These are phyloP conservation scores for Drosophila watanabei DNA, from an alignment of 1,140 invertebrate genomes.

Conservation along the genomic window DNA sequence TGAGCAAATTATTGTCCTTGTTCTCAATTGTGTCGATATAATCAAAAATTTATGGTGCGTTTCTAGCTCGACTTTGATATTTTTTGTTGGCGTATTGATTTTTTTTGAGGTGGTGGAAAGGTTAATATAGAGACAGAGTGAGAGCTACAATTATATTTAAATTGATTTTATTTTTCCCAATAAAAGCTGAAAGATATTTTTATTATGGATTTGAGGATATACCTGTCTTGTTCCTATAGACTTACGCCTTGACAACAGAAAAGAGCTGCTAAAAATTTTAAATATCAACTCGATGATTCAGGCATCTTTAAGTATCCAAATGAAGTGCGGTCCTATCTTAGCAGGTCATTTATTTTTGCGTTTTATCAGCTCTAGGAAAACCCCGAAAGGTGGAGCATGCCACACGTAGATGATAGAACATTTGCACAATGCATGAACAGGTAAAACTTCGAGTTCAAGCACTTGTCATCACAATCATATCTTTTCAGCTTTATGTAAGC, in stretches of 20 bases:
- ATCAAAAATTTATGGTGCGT: conserved; percentile 41
- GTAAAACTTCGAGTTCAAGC: background rate
- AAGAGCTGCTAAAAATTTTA: background rate
- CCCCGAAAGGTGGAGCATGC: conserved; percentile 10
- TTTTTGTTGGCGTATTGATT: conserved; percentile 45
- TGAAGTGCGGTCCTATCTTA: conserved; percentile 10
- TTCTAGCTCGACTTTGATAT: conserved; percentile 44
- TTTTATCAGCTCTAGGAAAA: conserved; percentile 33
- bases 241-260: conserved; percentile 2
- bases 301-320: conserved; percentile 14
- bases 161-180: background rate
- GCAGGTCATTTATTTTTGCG: conserved; percentile 3
- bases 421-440: conserved; percentile 31
- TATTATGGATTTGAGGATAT: background rate
- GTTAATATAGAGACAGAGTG: background rate
- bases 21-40: conserved; percentile 48
- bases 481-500: conserved; percentile 37
- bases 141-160: background rate
- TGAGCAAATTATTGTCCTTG: conserved; percentile 49
- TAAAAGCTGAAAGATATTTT: background rate
- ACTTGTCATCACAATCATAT: conserved; percentile 44
- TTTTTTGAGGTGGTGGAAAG: background rate
- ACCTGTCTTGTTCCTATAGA: too few relatives aligned
- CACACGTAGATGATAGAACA: conserved; percentile 35
- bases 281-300: conserved; percentile 2